Evolutionary conservation across 2,797 vertebrate species (phyloP).

Genomic region (Sebastes kiyomatsui): DNA sequence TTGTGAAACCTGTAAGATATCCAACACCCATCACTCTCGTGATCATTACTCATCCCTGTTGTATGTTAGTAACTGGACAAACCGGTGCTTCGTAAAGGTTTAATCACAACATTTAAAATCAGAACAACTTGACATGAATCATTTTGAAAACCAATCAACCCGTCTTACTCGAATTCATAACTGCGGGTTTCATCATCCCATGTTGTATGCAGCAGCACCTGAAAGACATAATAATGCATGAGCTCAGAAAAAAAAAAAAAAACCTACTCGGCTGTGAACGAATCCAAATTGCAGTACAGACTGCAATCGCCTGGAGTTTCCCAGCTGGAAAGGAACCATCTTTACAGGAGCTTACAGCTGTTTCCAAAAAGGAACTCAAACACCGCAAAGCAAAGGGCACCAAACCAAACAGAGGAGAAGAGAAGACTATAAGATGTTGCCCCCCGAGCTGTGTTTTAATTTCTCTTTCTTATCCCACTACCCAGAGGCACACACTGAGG

Average conservation of each 20-base stretch:
- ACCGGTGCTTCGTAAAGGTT: not conserved
- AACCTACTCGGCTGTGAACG: conserved; percentile 52
- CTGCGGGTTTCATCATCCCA: conserved; percentile 20
- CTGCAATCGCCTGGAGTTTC: conserved; percentile 51
- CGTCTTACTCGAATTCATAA: conserved; percentile 59
- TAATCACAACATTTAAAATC: not conserved
- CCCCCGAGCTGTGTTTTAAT: conserved; percentile 28
- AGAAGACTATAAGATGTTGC: conserved; percentile 3
- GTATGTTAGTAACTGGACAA: not conserved
- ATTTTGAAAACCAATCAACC: not conserved
- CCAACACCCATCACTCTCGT: not conserved
- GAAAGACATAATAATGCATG: conserved; percentile 53
- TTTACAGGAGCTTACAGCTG: conserved; percentile 54
- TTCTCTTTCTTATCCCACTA: conserved; percentile 27
- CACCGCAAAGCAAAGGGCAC: conserved; percentile 13
- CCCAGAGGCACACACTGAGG: conserved; percentile 14
- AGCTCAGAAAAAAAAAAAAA: not conserved
- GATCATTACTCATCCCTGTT: not conserved
- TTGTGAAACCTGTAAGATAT: conserved; percentile 82
- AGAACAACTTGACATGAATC: not conserved
- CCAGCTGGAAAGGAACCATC: conserved; percentile 66
- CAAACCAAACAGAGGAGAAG: conserved; percentile 26
- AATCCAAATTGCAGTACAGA: conserved; percentile 58
- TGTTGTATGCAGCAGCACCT: conserved; percentile 63
- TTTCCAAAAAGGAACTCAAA: conserved; percentile 51